Conservation (phyloP, 2,113 vertebrate species). For the Brachyhypopomus gauderio region DNA sequence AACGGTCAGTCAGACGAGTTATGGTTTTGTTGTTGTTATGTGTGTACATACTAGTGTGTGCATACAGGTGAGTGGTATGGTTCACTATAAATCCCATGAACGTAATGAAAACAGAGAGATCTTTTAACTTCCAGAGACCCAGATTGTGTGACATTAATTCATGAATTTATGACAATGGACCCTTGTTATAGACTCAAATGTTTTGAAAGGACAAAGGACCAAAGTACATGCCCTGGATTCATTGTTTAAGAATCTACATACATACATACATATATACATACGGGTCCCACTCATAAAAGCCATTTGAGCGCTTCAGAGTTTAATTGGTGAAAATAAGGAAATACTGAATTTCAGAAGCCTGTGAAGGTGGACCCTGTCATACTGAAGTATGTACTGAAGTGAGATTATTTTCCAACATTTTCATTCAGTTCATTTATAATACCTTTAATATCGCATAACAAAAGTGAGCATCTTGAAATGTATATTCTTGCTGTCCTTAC, state of each 20-base stretch:
- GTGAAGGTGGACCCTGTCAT: neutral
- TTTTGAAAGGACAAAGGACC: too few relatives aligned
- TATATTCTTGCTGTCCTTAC: neutral
- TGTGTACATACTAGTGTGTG: neutral
- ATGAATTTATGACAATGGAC: neutral
- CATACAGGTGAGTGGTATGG: neutral
- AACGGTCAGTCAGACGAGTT: too few relatives aligned
- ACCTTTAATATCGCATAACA: neutral
- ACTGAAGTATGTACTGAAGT: neutral
- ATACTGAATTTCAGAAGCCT: neutral
- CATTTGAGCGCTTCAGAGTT: neutral
- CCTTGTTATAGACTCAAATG: too few relatives aligned
- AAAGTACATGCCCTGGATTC: too few relatives aligned
- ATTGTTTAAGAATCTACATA: too few relatives aligned
- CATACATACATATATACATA: too few relatives aligned
- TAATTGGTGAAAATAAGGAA: constrained; percentile 10
- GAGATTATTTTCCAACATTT: neutral
- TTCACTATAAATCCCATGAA: neutral
- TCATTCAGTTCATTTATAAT: neutral
- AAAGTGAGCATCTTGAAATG: too few relatives aligned
- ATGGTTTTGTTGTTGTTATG: neutral
- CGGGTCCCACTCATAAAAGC: neutral
- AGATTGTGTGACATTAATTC: neutral
- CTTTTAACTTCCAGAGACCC: neutral
- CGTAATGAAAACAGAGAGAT: neutral